Evolutionary conservation across 2,113 vertebrate genomes (phyloP), one percentile per base, ranked within the genome.

Genomic region (Cryptotis parvus): DNA sequence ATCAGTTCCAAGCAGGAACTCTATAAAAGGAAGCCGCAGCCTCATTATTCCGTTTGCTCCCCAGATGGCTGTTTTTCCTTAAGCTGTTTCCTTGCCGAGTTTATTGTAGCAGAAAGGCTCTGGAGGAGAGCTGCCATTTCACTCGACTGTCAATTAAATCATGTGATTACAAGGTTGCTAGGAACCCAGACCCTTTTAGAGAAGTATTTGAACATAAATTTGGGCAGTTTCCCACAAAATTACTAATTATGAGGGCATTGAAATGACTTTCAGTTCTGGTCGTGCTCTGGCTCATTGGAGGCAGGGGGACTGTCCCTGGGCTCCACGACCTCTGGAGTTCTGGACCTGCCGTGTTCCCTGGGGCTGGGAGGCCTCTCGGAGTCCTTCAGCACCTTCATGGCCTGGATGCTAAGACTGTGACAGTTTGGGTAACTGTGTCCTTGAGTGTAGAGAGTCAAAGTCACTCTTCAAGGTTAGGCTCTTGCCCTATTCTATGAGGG

Each of bases 11-110:
- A 68, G 49, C 41, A 37, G 82, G 1, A 2, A 63, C 33, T 33
- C 78, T 75, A 68, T 63, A 55, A 65, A 70, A 55, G 83, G 49
- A 58, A 87, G 68, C 31, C 55, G 6, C 8, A 0, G 9, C 68
- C 58, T 66, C 81, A 6, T 86, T 81, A 78, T 68, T 72, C 63
- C 58, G 3, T 16, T 45, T 45, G 14, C 75, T 58, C 63, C 41
- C 91, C 88, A 92, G 79, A 92, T 85, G 84, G 74, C 43, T 91
- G 55, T 20, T 70, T 85, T 33, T 76, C 90, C 74, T 66, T 37
- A 7, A 24, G 78, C 84, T 81, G 39, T 77, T 84, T 77, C 70
- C 84, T 58, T 77, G 22, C 63, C 15, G 63, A 72, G 80, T 84
- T 87, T 15, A 39, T 31, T 45, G n/a, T 66, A 55, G 66, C 63